Conservation (phyloP, 2,797 vertebrate genomes). For the Pangasius larnaudii region DNA sequence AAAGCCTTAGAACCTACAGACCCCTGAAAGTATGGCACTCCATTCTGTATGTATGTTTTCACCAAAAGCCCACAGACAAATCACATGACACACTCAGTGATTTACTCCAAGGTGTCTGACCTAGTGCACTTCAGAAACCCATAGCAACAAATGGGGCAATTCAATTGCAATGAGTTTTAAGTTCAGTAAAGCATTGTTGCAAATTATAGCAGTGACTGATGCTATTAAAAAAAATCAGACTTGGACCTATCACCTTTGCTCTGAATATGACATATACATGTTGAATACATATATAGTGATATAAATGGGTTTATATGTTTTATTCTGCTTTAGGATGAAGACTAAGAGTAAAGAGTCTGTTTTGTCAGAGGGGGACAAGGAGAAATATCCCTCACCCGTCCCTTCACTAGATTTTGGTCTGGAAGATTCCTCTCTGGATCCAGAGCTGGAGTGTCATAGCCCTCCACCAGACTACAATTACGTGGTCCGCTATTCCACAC, state of each 20-base stretch:
- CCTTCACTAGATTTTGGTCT: constrained; percentile 83
- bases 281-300: neutral
- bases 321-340: constrained; percentile 77
- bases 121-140: constrained; percentile 66
- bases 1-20: constrained; percentile 20
- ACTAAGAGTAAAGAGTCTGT: constrained; percentile 91
- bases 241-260: constrained; percentile 24
- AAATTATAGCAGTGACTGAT: constrained; percentile 7
- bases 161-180: constrained; percentile 67
- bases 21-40: constrained; percentile 38
- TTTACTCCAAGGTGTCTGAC: constrained; percentile 66
- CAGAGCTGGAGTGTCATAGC: constrained; percentile 89
- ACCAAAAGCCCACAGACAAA: constrained; percentile 31
- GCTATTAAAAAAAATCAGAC: constrained; percentile 58
- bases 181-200: constrained; percentile 62
- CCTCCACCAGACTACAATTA: constrained; percentile 92
- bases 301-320: neutral
- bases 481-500: constrained; percentile 88
- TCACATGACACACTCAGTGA: constrained; percentile 13
- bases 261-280: neutral
- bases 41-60: constrained; percentile 16
- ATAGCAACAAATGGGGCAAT: constrained; percentile 70
- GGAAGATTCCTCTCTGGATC: constrained; percentile 85
- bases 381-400: constrained; percentile 74
- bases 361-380: constrained; percentile 77